Conservation (phyloP, 2,888 invertebrate genomes). For the Lepidocyrtinus sp. region DNA sequence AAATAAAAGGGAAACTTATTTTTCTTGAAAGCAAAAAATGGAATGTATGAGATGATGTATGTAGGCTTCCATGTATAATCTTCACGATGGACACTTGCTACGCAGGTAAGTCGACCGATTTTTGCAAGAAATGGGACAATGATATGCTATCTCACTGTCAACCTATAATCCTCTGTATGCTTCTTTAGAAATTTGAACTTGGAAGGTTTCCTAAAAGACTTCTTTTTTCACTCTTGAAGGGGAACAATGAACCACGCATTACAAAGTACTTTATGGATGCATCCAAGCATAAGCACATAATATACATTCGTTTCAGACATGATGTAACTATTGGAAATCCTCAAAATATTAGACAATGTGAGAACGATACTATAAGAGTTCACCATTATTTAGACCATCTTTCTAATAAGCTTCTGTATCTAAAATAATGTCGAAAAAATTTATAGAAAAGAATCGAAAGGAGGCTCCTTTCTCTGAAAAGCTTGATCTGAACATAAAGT, state of each 20-base stretch:
- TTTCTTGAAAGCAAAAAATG: not conserved
- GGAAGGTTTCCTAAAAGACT: constrained; percentile 11
- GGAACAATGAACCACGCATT: not conserved
- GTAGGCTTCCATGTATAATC: not conserved
- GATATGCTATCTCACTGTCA: not conserved
- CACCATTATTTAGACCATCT: no score
- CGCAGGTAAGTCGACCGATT: not conserved
- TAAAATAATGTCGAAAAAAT: no score
- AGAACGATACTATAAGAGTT: no score
- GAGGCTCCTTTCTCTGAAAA: not conserved
- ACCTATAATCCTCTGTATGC: not conserved
- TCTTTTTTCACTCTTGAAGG: not conserved
- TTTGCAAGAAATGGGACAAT: not conserved
- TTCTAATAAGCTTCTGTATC: no score
- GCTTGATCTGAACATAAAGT: constrained; percentile 30
- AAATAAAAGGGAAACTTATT: not conserved
- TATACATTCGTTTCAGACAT: not conserved
- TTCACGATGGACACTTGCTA: not conserved
- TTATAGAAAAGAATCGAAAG: no score
- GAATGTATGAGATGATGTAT: not conserved
- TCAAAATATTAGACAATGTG: no score
- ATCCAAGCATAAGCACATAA: not conserved
- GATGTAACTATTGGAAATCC: not conserved
- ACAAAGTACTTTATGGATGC: not conserved
- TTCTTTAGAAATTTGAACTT: constrained; percentile 26